These are phyloP conservation scores for Drosophila melanogaster DNA, from an alignment of 1,140 invertebrate species.

Conservation along the genomic window Release_6_plus_ISO1_MT NT_033777.3:19679001-19679500, in stretches of 20 bases:
- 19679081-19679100: conserved; percentile 1
- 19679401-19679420: conserved; percentile 66
- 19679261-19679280: too few species aligned
- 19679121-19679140: too few species aligned
- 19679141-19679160: too few species aligned
- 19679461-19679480: conserved; percentile 16
- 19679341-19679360: background rate
- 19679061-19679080: conserved; percentile 34
- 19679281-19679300: too few species aligned
- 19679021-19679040: conserved; percentile 80
- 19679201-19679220: too few species aligned
- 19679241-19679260: too few species aligned
- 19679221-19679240: too few species aligned
- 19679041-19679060: conserved; percentile 76
- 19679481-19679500: conserved; percentile 5
- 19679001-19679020: conserved; percentile 63
- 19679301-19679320: too few species aligned
- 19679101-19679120: background rate
- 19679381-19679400: conserved; percentile 38
- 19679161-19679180: too few species aligned
- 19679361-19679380: conserved; percentile 13
- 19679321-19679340: background rate
- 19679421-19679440: conserved; percentile 71
- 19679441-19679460: conserved; percentile 73
- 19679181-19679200: too few species aligned